These are phyloP conservation scores for Hydrozoanthus tunicans DNA, from an alignment of 64 coral and sea anemone species.

Conservation along the genomic window DNA sequence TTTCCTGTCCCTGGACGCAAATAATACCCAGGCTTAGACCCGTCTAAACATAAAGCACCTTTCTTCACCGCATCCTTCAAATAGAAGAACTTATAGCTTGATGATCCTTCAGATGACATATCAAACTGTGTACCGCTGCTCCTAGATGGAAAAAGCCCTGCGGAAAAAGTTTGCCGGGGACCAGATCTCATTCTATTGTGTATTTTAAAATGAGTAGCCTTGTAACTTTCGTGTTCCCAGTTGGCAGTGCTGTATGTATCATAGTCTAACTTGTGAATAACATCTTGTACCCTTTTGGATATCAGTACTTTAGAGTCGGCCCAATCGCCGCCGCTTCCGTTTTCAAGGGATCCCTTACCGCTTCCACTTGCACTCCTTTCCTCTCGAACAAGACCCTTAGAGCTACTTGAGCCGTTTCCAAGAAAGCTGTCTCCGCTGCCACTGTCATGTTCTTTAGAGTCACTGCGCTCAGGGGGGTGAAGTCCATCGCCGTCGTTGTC, in stretches of 20 bases:
- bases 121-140: background rate
- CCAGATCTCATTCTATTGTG: background rate
- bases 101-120: background rate
- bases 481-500: background rate
- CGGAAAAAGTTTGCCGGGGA: background rate
- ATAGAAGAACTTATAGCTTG: constrained; percentile 30
- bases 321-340: background rate
- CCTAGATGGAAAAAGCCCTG: background rate
- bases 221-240: background rate
- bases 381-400: background rate
- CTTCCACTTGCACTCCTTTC: background rate
- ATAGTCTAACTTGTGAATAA: constrained; percentile 12
- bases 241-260: background rate
- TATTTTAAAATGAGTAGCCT: background rate
- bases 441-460: background rate
- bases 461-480: background rate
- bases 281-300: background rate
- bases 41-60: constrained; percentile 81
- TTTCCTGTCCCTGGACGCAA: constrained; percentile 44
- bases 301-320: background rate
- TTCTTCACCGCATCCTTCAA: constrained; percentile 56
- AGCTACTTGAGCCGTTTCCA: background rate
- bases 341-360: background rate
- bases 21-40: constrained; percentile 74
- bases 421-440: background rate